These are phyloP conservation scores for Raja brachyura DNA, from an alignment of 2,113 vertebrate species.

Conservation along the genomic window DNA sequence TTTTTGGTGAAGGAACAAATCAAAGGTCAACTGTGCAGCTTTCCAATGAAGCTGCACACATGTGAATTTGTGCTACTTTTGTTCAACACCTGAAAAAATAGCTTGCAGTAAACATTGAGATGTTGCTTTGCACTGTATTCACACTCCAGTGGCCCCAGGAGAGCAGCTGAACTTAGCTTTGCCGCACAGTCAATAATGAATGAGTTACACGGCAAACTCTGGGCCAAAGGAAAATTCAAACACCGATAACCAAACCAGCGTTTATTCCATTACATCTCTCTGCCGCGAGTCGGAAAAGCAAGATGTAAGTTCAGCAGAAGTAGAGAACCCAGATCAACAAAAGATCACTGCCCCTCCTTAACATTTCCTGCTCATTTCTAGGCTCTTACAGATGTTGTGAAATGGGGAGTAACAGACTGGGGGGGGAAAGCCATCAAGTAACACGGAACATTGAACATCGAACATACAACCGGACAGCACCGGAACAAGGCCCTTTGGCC, in stretches of 20 bases:
- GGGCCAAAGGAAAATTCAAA: background rate
- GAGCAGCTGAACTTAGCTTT: background rate
- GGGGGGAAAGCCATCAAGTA: no score
- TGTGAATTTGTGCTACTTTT: slow-evolving; percentile 28
- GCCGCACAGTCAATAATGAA: slow-evolving; percentile 22
- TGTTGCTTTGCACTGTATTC: slow-evolving; percentile 26
- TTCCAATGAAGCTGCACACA: slow-evolving; percentile 3
- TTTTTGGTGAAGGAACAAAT: background rate
- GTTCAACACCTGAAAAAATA: slow-evolving; percentile 37
- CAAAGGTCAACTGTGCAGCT: slow-evolving; percentile 6
- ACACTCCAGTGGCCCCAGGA: background rate
- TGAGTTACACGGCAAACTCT: slow-evolving; percentile 8
- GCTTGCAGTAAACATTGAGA: background rate
- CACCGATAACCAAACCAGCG: slow-evolving; percentile 4
- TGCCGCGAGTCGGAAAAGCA: background rate
- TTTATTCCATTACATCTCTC: slow-evolving; percentile 10
- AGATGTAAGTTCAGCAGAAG: slow-evolving; percentile 28
- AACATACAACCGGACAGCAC: no score
- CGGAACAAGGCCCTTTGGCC: no score
- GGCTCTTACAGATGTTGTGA: background rate
- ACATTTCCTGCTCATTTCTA: background rate
- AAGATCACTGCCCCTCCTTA: background rate
- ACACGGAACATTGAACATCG: no score
- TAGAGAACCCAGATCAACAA: background rate
- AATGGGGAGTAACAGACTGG: background rate